Base-by-base conservation (phyloP, 2,113 vertebrate genomes). In the Ptilonorhynchus violaceus region DNA sequence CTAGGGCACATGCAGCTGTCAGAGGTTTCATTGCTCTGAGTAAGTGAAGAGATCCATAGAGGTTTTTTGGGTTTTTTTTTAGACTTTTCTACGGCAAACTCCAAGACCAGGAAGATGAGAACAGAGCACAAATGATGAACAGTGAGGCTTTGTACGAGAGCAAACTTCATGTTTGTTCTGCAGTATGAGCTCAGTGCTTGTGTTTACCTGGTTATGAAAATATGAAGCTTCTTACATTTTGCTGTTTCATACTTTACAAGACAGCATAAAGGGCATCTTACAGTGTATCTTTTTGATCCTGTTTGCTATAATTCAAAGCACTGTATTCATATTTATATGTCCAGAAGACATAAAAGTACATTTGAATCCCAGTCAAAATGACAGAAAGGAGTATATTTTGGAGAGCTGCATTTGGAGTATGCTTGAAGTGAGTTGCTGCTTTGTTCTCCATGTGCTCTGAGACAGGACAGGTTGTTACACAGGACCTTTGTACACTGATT, bases 1-100 rank as follows among this genome's bases (percentile, higher is more conserved):
- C n/a, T 64, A 33, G 23, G 28, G 37, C 58, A 49, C 0, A 0
- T 1, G 1, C 49, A 76, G 42, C 68, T 2, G 1, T 89, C 19
- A 30, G 52, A n/a, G 44, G 16, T 44, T 89, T 72, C 75, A 35
- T 42, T 37, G 58, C 69, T 67, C 80, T 77, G n/a, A 77, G 28
- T 39, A 21, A 55, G 24, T 33, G 42, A 46, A 62, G 58, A 77
- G 59, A 47, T 83, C 39, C 44, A 18, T n/a, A 10, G 41, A 39
- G 66, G 17, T 18, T 33, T 16, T 39, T 56, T 60, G 23, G 30
- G 30, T 33, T 37, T n/a, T 25, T 42, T 41, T 75, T 56, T 63
- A 7, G 1, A 20, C 22, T 31, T 59, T 70, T 66, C 31, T 52
- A 0, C 33, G 41, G n/a, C 53, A 63, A 73, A 19, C 6, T 67